Conservation (phyloP, 2,888 invertebrate genomes). For the Gastrophysa polygoni region DNA sequence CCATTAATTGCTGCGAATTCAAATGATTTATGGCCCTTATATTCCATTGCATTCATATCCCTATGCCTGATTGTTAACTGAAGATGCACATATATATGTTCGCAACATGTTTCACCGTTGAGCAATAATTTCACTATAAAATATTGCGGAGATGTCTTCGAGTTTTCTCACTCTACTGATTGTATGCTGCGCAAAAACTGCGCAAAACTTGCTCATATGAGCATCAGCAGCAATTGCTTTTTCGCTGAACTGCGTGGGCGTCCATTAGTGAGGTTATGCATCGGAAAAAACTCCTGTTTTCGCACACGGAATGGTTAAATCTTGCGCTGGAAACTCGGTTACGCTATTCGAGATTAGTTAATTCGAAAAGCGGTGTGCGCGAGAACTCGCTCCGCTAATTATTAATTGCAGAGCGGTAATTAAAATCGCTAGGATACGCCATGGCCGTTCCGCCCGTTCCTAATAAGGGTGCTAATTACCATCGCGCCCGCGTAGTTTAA, state of each 20-base stretch:
- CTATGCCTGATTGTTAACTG: too few species aligned
- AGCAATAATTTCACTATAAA: too few species aligned
- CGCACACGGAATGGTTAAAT: constrained; percentile 9
- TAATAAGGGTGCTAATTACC: constrained; percentile 51
- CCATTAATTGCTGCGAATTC: too few species aligned
- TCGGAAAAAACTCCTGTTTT: background rate
- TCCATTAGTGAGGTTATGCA: background rate
- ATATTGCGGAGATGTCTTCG: too few species aligned
- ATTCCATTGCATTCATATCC: too few species aligned
- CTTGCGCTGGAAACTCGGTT: constrained; percentile 26
- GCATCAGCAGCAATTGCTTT: too few species aligned
- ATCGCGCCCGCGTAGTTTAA: constrained; percentile 56
- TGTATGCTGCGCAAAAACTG: too few species aligned
- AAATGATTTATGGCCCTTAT: too few species aligned
- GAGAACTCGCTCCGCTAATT: constrained; percentile 40
- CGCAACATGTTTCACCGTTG: too few species aligned
- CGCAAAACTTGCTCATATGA: too few species aligned
- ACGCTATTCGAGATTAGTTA: constrained; percentile 27
- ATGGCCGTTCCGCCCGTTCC: constrained; percentile 42
- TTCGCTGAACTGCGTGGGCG: background rate
- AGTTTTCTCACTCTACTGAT: too few species aligned
- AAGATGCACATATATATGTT: too few species aligned
- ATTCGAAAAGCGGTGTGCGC: constrained; percentile 33
- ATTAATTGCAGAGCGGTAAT: constrained; percentile 47
- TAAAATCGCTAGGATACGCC: constrained; percentile 43